These are phyloP conservation scores for Hydrozoanthus gracilis DNA, from an alignment of 92 coral and sea anemone genomes.

Conservation along the genomic window DNA sequence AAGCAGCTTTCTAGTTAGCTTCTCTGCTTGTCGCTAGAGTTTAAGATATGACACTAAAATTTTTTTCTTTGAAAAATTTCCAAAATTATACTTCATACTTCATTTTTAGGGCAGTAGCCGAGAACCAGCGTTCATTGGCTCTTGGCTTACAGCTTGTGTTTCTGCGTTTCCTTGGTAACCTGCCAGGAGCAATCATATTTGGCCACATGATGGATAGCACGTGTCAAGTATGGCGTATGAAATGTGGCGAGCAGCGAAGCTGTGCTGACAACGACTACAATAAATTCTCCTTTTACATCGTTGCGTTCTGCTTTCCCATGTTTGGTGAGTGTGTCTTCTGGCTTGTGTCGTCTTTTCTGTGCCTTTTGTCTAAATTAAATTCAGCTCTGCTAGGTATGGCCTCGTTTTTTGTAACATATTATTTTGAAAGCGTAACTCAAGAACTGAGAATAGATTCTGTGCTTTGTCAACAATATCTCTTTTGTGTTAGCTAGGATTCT, in stretches of 20 bases:
- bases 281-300: constrained; percentile 7
- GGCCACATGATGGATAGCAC: constrained; percentile 31
- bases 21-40: too few species aligned
- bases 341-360: neutral
- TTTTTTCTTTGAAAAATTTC: too few species aligned
- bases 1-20: too few species aligned
- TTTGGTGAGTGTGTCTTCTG: neutral
- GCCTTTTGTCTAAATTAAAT: too few species aligned
- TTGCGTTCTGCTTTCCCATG: neutral
- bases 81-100: too few species aligned
- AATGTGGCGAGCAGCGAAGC: constrained; percentile 16
- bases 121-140: constrained; percentile 32
- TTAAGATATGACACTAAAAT: too few species aligned
- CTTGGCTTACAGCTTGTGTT: constrained; percentile 40
- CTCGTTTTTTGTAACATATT: too few species aligned
- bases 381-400: too few species aligned
- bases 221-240: constrained; percentile 33
- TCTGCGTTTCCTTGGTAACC: constrained; percentile 9
- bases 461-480: too few species aligned
- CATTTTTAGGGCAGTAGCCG: constrained; percentile 23
- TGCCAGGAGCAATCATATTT: constrained; percentile 38
- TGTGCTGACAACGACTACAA: constrained; percentile 33
- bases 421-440: too few species aligned
- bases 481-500: too few species aligned
- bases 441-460: too few species aligned